A percentile compares a stretch with the other conserved stretches of the same genome.
Conservation (phyloP, 2,113 vertebrate species). For the Redunca redunca region DNA sequence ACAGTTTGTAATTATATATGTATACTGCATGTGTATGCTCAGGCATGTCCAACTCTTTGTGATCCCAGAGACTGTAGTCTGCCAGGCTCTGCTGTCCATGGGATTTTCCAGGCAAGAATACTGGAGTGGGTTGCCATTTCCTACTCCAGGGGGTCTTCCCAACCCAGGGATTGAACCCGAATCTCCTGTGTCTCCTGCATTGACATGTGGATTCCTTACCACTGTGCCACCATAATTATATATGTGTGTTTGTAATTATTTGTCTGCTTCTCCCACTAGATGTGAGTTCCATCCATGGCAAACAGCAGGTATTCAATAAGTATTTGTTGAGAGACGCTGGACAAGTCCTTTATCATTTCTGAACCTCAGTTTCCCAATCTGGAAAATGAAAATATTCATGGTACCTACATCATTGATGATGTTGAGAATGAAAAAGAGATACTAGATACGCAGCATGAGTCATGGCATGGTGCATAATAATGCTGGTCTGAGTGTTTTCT, state of each 20-base stretch:
- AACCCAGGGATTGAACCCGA: not conserved
- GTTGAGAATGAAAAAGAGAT: not conserved
- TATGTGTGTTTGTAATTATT: too few species aligned
- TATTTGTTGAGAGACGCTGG: not conserved
- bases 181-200: not conserved
- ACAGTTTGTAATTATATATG: too few species aligned
- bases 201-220: not conserved
- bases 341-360: not conserved
- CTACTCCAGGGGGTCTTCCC: not conserved
- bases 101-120: not conserved
- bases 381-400: not conserved
- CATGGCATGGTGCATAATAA: rapidly evolving
- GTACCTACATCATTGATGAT: rapidly evolving
- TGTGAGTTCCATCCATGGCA: not conserved
- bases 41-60: not conserved
- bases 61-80: not conserved
- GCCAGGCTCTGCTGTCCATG: not conserved
- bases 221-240: not conserved
- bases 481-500: not conserved
- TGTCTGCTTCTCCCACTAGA: not conserved
- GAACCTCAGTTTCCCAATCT: not conserved
- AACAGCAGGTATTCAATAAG: not conserved
- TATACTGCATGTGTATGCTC: not conserved
- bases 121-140: not conserved
- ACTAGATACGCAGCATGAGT: rapidly evolving